Evolutionary conservation across 1,140 invertebrate genomes (phyloP), one percentile per base, ranked within the genome.

Genomic region (Orussus abietinus): DNA sequence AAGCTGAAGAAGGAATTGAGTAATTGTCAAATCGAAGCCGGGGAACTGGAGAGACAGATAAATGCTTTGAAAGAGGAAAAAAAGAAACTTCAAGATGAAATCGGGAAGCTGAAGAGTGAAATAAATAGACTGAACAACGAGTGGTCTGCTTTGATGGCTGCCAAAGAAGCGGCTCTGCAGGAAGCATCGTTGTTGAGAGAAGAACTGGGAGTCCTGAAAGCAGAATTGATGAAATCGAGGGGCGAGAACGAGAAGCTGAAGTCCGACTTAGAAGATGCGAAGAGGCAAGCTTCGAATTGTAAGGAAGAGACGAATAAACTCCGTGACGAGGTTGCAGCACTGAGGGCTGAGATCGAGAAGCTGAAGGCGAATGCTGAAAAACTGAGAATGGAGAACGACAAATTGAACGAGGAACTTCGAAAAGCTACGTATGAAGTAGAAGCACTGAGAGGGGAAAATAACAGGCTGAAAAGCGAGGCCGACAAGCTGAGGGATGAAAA

Each of bases 21-120:
- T 14, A 30, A 45, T 17, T 55, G 49, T 47, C 53, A 59, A 42
- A 32, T 40, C 22, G 50, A 59, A 14, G 46, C 45, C 25, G 45
- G 30, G 10, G 55, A 51, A 20, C 3, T 45, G 2, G 34, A 53
- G 9, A 30, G 47, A 6, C 40, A 51, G 2, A 5, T 51, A 1
- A 51, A 57, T 15, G 57, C 53, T 21, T n/a, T 48, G 5, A 46
- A 41, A 4, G 18, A 1, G 3, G 49, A 59, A 47, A 35, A 29
- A 30, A 51, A 14, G 17, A 28, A 42, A 1, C 34, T 46, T 33
- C 49, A 59, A 20, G 49, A 36, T 10, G 34, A 53, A n/a, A 19
- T 4, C 34, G 47, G 2, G 33, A 13, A 13, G 22, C 10, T 5
- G 43, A 59, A 46, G n/a, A 15, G 21, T 9, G 35, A 46, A n/a